Evolutionary conservation across 2,113 vertebrate genomes (phyloP), one percentile per base, ranked within the genome.

Genomic region (Verasper variegatus): DNA sequence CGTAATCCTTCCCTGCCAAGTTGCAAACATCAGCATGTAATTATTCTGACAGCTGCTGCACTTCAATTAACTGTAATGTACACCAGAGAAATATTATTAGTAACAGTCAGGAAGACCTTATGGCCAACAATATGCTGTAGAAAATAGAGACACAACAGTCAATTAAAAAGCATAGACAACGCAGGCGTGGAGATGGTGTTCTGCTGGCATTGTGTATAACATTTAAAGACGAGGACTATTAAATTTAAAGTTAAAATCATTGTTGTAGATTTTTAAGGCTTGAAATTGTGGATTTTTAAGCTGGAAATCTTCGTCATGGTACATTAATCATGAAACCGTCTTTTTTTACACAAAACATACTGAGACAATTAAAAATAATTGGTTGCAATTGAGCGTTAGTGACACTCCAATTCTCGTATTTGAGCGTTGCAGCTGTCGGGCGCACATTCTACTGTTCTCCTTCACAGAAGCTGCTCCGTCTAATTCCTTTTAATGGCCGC

Each of bases 41-140:
- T 94, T 90, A 91, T 90, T 92, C 88, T 92, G 92, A 94, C 93
- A 93, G 91, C 81, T 91, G 90, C 90, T 90, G 88, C 75, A 89
- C 89, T 91, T 91, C 88, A 91, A 92, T 92, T 90, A 93, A 89
- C 81, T 84, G 84, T 86, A 89, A 90, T 85, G 80, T 66, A 84
- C 86, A 86, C 85, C 88, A 91, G 90, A 88, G 82, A 75, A 91
- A 89, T 85, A 85, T 92, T 91, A 91, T 92, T 91, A 90, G 89
- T 85, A 82, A 85, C 84, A 88, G 86, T 68, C 80, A 31, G 72
- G 27, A 57, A 73, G 81, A 73, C 54, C 7, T 60, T 15, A 68
- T 74, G 58, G 76, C 72, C 84, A 84, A 56, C 71, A 60, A 68
- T 61, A 65, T 62, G 66, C 74, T 69, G 49, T 12, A 79, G 23